These are phyloP conservation scores for Grus americana DNA, from an alignment of 2,113 vertebrate genomes.

Conservation along the genomic window DNA sequence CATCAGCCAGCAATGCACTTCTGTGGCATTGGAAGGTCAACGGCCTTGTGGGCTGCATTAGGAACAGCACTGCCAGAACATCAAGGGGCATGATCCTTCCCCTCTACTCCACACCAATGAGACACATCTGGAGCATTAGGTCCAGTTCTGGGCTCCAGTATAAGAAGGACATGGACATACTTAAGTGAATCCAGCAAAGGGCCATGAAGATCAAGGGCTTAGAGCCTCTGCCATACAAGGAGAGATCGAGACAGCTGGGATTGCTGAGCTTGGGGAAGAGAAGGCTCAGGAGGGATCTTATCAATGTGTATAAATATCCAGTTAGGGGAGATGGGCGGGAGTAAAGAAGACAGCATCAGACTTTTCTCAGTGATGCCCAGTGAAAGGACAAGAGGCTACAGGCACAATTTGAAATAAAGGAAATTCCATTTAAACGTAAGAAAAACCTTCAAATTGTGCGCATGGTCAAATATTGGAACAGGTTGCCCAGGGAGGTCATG, in stretches of 20 bases:
- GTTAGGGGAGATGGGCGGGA: neutral
- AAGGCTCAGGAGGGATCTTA: neutral
- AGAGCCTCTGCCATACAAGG: neutral
- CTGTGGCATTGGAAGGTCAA: neutral
- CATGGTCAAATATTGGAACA: neutral
- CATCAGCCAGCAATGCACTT: neutral
- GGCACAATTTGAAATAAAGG: neutral
- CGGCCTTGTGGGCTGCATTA: neutral
- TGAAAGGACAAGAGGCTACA: neutral
- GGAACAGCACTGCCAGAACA: neutral
- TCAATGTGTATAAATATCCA: neutral
- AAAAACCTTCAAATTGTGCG: neutral
- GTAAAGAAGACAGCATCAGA: neutral
- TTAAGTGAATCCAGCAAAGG: neutral
- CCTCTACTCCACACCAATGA: neutral
- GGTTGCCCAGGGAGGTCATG: neutral
- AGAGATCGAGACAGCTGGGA: neutral
- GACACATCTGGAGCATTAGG: neutral
- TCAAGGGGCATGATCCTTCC: neutral
- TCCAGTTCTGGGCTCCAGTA: neutral
- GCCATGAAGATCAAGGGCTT: neutral
- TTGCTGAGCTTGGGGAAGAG: neutral
- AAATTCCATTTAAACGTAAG: neutral
- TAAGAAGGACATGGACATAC: neutral
- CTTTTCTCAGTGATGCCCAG: neutral